Evolutionary conservation across 2,888 invertebrate species (phyloP).

Genomic region (Caenorhabditis panamensis): DNA sequence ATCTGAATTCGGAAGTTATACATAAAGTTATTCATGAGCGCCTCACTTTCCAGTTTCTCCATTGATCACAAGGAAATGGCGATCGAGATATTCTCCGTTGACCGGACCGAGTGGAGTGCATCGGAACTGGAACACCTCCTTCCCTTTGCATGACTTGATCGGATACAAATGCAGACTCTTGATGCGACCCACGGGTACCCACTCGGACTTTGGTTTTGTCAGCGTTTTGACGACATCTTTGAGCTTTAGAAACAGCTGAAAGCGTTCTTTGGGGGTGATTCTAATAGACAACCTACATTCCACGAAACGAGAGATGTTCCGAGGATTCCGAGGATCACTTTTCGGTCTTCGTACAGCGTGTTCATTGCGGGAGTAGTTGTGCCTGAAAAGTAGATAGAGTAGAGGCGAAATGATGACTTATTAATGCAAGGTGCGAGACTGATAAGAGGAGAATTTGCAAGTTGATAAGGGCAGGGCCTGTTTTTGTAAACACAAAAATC

Average conservation of each 20-base stretch:
- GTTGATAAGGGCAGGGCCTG: neutral
- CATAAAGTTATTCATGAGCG: neutral
- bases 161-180: slow-evolving; percentile 70
- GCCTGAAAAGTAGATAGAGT: neutral
- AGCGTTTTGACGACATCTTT: slow-evolving; percentile 26
- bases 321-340: slow-evolving; percentile 57
- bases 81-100: slow-evolving; percentile 67
- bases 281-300: slow-evolving; percentile 46
- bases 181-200: slow-evolving; percentile 69
- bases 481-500: neutral
- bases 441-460: slow-evolving; percentile 21
- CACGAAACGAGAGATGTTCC: slow-evolving; percentile 60
- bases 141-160: slow-evolving; percentile 75
- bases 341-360: slow-evolving; percentile 50
- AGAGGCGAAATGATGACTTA: slow-evolving; percentile 32
- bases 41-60: slow-evolving; percentile 62
- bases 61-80: slow-evolving; percentile 73
- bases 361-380: slow-evolving; percentile 22
- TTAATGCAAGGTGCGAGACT: neutral
- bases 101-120: slow-evolving; percentile 70
- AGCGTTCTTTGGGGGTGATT: neutral
- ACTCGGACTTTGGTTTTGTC: slow-evolving; percentile 50
- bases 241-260: slow-evolving; percentile 36
- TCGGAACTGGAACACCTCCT: slow-evolving; percentile 70
- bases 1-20: slow-evolving; percentile 30